Evolutionary conservation across 2,113 vertebrate species (phyloP), one percentile per base, ranked within the genome.

Genomic region (Telmatochromis brachygnathus): DNA sequence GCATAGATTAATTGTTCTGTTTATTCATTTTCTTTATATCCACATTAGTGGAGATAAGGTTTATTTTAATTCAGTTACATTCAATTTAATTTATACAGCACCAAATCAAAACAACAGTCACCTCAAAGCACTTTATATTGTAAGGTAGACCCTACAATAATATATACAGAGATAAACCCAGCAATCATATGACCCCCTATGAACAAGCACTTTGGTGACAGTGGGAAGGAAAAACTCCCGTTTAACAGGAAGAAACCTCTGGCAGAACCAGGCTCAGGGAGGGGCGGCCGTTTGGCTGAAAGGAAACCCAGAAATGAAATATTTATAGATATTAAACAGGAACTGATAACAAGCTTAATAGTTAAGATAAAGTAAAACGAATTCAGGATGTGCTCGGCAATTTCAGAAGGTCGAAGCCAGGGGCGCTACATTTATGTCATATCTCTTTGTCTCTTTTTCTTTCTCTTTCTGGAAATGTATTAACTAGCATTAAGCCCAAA

Each of bases 231-330:
- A 35, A 35, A 62, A 19, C 58, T 33, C 28, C 15, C 2, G 0
- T 60, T 0, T 60, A 60, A 19, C 15, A 62, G 28, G 58, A 33
- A 62, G 58, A 62, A 62, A 62, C 58, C 30, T 62, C 28, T 0
- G 15, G 0, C 28, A 19, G 28, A 62, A 0, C 28, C 28, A 1
- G 1, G 9, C 58, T 33, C 58, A 11, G 58, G 58, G 15, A 60
- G 15, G 0, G 15, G 15, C 3, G 0, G 28, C 28, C 2, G 9
- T 62, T 62, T 62, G 28, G 0, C 58, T 62, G 58, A 62, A 62
- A 21, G 35, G 62, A 14, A 39, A 68, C 35, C n/a, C 0, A 21
- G 62, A 68, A 13, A 39, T 65, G 6, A 65, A 65, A 65, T 21
- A 37, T 65, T 65, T 21, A 3, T 68, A 68, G 11, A 39, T 68